A percentile compares a stretch with the other conserved stretches of the same genome.
These are phyloP conservation scores for Zaprionus kolodkinae DNA, from an alignment of 1,140 invertebrate genomes.

Conservation along the genomic window DNA sequence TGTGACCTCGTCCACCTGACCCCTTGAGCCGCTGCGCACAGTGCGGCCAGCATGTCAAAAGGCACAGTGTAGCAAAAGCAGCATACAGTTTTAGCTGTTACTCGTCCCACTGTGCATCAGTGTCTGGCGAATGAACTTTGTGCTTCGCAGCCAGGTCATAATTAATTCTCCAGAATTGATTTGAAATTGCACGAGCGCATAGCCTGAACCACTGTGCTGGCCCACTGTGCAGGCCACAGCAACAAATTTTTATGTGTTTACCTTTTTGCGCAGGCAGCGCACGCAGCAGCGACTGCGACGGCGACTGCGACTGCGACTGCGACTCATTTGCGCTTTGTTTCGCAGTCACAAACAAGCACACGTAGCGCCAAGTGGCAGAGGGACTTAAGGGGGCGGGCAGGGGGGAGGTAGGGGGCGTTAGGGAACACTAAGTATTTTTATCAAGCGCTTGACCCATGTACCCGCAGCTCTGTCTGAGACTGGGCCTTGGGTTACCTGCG, in stretches of 20 bases:
- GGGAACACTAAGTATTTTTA: constrained; percentile 25
- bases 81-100: background rate
- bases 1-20: constrained; percentile 77
- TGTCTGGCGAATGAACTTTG: background rate
- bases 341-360: constrained; percentile 30
- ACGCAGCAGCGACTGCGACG: constrained; percentile 17
- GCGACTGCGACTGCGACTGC: too few relatives aligned
- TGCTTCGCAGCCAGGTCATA: background rate
- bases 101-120: background rate
- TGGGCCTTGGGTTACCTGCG: constrained; percentile 9
- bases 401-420: background rate
- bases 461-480: background rate
- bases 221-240: constrained; percentile 55
- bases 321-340: constrained; percentile 59
- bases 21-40: constrained; percentile 59
- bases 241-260: constrained; percentile 79
- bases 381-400: background rate
- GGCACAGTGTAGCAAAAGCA: background rate
- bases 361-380: constrained; percentile 16
- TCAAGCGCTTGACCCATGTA: constrained; percentile 65
- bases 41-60: constrained; percentile 32
- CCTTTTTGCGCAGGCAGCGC: constrained; percentile 59
- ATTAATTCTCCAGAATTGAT: constrained; percentile 5
- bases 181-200: background rate
- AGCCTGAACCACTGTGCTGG: background rate